Base-by-base conservation (phyloP, 1,140 invertebrate species). In the Paraescarpia echinospica region DNA sequence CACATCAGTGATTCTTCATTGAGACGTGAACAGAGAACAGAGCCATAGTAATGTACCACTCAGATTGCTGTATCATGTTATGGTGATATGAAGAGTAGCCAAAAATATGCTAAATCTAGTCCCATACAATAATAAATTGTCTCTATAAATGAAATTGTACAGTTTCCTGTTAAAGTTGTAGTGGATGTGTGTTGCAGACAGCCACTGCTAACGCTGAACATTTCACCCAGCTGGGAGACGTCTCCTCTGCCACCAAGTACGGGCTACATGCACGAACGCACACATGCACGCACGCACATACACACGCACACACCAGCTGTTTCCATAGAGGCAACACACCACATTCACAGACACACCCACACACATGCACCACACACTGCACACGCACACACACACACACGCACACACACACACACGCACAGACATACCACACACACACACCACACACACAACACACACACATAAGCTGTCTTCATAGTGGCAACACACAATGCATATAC, bases 141-240 rank as follows among this genome's bases (percentile, higher is more conserved):
- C 88, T 59, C 34, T 92, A 59, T 31, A 91, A 22, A 41, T 33
- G 18, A 91, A 91, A 41, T 34, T 91, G 35, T 41, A 33, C 34
- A 91, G 12, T 35, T 91, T 92, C 34, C 34, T 22, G 34, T 31
- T 77, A 34, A 27, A 34, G 9, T 92, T 34, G 33, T 51, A 34
- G 5, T 34, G 34, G 51, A 88, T 92, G 41, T 27, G 41, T 89
- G 90, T 95, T 97, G 6, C 97, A 98, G 97, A 97, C 98, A 96
- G 99, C 98, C 96, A 97, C 98, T 93, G 97, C 97, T 90, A 99
- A 98, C 91, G 96, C 98, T 93, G 98, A 99, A 95, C 98, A 99
- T 96, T 98, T 98, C 95, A 98, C 98, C 94, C 97, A 98, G n/a
- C 97, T 99, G 93, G 99, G 98, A n/a, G 98, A 99, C 96, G 97